A percentile compares a stretch with the other conserved stretches of the same genome.
Evolutionary conservation across 2,113 vertebrate species (phyloP).

Genomic region (Catharus minimus): DNA sequence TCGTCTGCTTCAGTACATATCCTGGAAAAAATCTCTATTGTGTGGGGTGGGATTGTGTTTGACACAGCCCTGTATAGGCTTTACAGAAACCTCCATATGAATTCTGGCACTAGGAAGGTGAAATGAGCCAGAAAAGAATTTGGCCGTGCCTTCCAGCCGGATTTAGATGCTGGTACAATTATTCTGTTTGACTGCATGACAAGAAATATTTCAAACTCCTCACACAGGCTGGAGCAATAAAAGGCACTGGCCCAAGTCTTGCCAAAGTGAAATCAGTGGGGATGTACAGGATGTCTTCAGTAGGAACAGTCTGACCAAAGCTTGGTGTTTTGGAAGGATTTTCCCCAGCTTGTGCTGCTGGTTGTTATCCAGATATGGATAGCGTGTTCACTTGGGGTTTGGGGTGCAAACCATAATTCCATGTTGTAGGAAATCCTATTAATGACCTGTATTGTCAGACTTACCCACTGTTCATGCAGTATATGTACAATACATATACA

Average conservation of each 20-base stretch:
- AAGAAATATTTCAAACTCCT: conserved; percentile 16
- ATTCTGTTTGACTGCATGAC: conserved; percentile 41
- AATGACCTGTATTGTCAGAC: fast-evolving
- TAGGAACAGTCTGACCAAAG: neutral
- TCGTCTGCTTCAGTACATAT: neutral
- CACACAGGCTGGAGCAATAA: neutral
- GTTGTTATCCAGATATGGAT: neutral
- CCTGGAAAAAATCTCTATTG: neutral
- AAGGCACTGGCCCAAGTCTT: neutral
- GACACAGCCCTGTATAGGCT: neutral
- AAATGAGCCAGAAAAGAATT: conserved; percentile 39
- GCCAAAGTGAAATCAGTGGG: neutral
- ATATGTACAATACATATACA: too few species aligned
- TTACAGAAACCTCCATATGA: neutral
- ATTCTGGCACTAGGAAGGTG: neutral
- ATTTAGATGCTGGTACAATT: neutral
- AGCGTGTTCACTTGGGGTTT: fast-evolving
- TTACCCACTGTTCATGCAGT: neutral
- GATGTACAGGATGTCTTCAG: neutral
- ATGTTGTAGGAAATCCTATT: neutral
- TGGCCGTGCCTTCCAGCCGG: neutral
- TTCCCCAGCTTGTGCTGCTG: fast-evolving
- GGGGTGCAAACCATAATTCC: neutral
- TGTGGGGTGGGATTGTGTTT: neutral
- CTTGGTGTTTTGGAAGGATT: neutral